A percentile compares a stretch with the other conserved stretches of the same genome.
These are phyloP conservation scores for Acanthacorydalis orientalis DNA, from an alignment of 2,888 invertebrate species.

Conservation along the genomic window DNA sequence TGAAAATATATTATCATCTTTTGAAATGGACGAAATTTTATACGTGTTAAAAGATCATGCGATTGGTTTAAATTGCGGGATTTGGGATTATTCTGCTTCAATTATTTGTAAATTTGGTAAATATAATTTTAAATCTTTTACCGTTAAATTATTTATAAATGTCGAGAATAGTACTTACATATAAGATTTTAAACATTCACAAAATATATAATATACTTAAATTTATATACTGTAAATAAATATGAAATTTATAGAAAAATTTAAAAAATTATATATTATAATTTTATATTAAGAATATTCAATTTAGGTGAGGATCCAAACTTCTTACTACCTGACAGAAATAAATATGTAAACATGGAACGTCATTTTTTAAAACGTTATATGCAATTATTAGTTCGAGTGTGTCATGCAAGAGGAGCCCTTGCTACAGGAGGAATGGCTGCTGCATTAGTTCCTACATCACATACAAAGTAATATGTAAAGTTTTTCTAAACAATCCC, in stretches of 20 bases:
- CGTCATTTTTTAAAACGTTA: slow-evolving; percentile 45
- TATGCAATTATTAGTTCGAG: slow-evolving; percentile 37
- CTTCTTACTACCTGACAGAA: slow-evolving; percentile 48
- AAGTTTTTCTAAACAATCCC: too few species aligned
- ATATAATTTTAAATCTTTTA: slow-evolving; percentile 8
- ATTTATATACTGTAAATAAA: too few species aligned
- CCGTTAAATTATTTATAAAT: background rate
- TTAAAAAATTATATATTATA: too few species aligned
- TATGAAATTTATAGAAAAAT: too few species aligned
- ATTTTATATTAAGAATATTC: too few species aligned
- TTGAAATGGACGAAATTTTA: slow-evolving; percentile 52
- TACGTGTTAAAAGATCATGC: slow-evolving; percentile 47
- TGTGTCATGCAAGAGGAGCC: slow-evolving; percentile 41
- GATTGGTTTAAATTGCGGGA: slow-evolving; percentile 53
- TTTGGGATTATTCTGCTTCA: slow-evolving; percentile 57
- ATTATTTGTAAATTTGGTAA: slow-evolving; percentile 46
- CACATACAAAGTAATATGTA: slow-evolving; percentile 9
- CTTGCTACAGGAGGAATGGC: slow-evolving; percentile 54
- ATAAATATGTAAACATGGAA: slow-evolving; percentile 48
- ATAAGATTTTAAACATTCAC: slow-evolving; percentile 2
- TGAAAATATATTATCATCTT: slow-evolving; percentile 49
- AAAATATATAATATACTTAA: too few species aligned
- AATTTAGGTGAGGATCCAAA: slow-evolving; percentile 32
- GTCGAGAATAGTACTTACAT: background rate
- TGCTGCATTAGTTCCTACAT: slow-evolving; percentile 32